phyloP scores from a whole-genome alignment of 2,797 vertebrate species.

The Argya squamiceps region DNA sequence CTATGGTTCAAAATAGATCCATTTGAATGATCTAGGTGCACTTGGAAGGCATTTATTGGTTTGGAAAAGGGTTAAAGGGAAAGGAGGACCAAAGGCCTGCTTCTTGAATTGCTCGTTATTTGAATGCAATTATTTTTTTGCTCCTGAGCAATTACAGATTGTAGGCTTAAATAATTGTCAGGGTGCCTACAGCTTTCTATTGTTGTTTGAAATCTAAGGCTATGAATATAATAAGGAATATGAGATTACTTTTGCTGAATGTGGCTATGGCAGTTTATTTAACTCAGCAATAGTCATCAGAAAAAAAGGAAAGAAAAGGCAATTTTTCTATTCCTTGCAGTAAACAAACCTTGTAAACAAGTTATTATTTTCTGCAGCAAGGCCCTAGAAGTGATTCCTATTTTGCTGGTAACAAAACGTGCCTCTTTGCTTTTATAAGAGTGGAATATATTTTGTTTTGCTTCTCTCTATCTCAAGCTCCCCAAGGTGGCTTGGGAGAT shows the following conservation, averaged over 20 bases:
- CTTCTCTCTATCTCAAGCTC: neutral
- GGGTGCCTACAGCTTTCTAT: conserved; percentile 34
- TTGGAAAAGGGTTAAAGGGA: conserved; percentile 1
- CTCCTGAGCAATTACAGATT: conserved; percentile 28
- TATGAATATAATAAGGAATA: neutral
- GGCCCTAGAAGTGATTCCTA: neutral
- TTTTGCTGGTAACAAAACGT: neutral
- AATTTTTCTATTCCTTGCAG: neutral
- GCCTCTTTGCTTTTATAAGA: neutral
- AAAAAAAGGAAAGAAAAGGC: neutral
- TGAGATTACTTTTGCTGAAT: neutral
- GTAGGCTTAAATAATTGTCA: conserved; percentile 36
- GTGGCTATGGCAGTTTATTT: conserved; percentile 9
- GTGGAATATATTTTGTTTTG: neutral
- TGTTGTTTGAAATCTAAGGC: conserved; percentile 11
- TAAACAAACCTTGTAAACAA: conserved; percentile 47
- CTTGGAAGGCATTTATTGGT: conserved; percentile 16
- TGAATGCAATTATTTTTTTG: conserved; percentile 42
- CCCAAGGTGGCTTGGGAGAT: neutral
- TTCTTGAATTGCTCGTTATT: conserved; percentile 13
- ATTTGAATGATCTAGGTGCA: conserved; percentile 27
- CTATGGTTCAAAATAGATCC: conserved; percentile 1
- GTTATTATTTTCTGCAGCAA: conserved; percentile 13
- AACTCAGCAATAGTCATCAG: neutral
- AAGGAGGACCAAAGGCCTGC: neutral